Conservation (phyloP, 2,888 invertebrate genomes). For the Herminia tarsipennalis region DNA sequence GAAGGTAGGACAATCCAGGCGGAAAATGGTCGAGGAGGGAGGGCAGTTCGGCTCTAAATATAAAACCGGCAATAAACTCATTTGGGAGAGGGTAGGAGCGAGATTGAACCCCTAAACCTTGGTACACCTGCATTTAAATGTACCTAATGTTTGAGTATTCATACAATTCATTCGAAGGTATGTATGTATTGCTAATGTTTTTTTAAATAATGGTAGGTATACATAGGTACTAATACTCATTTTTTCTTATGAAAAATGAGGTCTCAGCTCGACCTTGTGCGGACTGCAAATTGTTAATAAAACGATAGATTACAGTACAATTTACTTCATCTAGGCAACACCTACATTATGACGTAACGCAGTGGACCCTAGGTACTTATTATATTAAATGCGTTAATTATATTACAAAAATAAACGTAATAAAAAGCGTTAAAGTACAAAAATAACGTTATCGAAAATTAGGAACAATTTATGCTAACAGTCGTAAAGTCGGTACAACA, state of each 20-base stretch:
- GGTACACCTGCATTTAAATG: no score
- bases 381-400: conserved; percentile 42
- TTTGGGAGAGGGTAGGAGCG: no score
- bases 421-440: conserved; percentile 26
- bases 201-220: no score
- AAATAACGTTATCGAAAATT: conserved; percentile 33
- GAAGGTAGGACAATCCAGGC: no score
- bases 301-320: conserved; percentile 16
- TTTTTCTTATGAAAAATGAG: not conserved
- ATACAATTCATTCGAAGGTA: no score
- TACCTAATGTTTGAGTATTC: no score
- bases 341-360: conserved; percentile 53
- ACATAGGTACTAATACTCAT: no score
- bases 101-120: no score
- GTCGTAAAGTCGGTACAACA: conserved; percentile 29
- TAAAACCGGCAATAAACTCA: no score
- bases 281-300: conserved; percentile 1
- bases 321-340: conserved; percentile 55
- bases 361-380: conserved; percentile 69
- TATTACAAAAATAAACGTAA: conserved; percentile 21
- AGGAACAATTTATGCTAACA: conserved; percentile 31
- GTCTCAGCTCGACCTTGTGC: conserved; percentile 5
- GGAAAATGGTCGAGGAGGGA: no score
- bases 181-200: no score
- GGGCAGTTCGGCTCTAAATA: no score